Percentiles rank a stretch among this genome's conserved stretches.
Conservation (phyloP, 35 echinoderm and acorn worm genomes). For the Heliocidaris erythrogramma region DNA sequence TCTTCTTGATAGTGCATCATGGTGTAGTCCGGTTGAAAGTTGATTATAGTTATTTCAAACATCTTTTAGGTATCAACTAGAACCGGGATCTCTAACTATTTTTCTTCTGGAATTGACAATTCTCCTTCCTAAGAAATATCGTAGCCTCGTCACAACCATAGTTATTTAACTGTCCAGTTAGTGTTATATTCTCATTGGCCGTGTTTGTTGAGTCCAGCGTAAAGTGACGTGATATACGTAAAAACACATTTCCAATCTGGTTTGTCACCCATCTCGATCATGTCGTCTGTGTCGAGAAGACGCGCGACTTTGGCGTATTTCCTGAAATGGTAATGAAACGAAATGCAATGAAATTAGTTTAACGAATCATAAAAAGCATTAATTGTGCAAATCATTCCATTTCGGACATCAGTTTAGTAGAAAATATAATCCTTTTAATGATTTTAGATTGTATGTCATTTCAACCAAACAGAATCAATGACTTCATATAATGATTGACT, state of each 20-base stretch:
- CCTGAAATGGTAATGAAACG: slow-evolving; percentile 45
- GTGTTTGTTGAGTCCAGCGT: slow-evolving; percentile 69
- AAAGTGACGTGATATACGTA: slow-evolving; percentile 86
- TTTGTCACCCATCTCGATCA: slow-evolving; percentile 96
- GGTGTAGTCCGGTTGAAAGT: too few relatives aligned
- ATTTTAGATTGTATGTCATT: too few relatives aligned
- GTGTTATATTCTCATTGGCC: background rate
- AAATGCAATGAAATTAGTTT: background rate
- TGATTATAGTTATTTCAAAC: too few relatives aligned
- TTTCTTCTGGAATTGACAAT: background rate
- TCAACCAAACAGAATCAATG: too few relatives aligned
- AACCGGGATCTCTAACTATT: background rate
- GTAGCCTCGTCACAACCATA: background rate
- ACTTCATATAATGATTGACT: too few relatives aligned
- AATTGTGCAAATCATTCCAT: too few relatives aligned
- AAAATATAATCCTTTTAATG: too few relatives aligned
- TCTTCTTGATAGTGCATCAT: background rate
- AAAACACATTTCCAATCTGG: slow-evolving; percentile 99
- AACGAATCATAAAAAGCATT: too few relatives aligned
- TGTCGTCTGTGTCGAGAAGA: slow-evolving; percentile 92
- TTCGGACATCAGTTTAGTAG: too few relatives aligned
- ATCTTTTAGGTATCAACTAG: background rate
- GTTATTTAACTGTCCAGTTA: background rate
- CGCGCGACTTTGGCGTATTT: slow-evolving; percentile 76
- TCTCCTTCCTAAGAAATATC: too few relatives aligned